Evolutionary conservation across 1,140 invertebrate genomes (phyloP).

Genomic region (Meloidogyne chitwoodi): DNA sequence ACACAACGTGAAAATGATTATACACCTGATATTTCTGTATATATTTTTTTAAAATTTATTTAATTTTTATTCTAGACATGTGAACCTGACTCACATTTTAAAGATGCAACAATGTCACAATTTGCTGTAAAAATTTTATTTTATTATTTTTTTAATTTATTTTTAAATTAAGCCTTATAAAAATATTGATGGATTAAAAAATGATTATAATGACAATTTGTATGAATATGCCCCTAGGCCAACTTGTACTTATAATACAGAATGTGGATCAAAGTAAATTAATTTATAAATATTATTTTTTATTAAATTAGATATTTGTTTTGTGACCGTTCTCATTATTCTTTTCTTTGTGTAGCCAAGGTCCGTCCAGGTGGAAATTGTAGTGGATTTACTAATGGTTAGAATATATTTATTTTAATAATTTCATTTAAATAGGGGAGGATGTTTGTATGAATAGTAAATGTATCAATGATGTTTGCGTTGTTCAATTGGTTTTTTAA

Average conservation of each 20-base stretch:
- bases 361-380: slow-evolving; percentile 42
- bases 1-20: slow-evolving; percentile 38
- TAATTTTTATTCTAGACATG: slow-evolving; percentile 30
- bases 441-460: no score
- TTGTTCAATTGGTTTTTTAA: no score
- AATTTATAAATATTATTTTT: slow-evolving; percentile 9
- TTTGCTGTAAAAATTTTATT: slow-evolving; percentile 6
- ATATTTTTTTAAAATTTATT: background rate
- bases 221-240: slow-evolving; percentile 51
- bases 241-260: slow-evolving; percentile 65
- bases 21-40: slow-evolving; percentile 35
- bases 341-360: slow-evolving; percentile 50
- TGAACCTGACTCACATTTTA: slow-evolving; percentile 39
- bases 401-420: no score
- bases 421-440: no score
- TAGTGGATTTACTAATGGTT: slow-evolving; percentile 9
- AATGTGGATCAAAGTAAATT: background rate
- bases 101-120: slow-evolving; percentile 42
- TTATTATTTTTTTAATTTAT: background rate
- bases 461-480: no score
- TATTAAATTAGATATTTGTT: slow-evolving; percentile 42
- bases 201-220: slow-evolving; percentile 56
- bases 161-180: slow-evolving; percentile 20
- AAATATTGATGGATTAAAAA: slow-evolving; percentile 46
- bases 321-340: slow-evolving; percentile 48